Evolutionary conservation across 2,888 invertebrate genomes (phyloP), one percentile per base, ranked within the genome.

Genomic region (Cyaniris semiargus): DNA sequence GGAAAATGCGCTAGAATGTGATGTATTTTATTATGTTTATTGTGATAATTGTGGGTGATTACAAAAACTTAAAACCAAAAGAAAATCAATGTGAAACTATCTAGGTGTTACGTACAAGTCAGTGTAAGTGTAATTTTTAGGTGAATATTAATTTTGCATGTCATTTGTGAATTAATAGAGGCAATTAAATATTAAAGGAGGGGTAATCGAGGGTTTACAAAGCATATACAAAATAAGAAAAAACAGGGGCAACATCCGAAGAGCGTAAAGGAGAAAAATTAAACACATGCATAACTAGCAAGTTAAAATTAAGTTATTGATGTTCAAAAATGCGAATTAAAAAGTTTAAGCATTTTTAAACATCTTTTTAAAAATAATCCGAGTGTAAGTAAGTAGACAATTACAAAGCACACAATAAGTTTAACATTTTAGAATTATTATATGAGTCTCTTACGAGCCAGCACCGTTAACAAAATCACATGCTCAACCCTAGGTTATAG

Each of bases 211-310:
- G 44, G 38, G 23, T 21, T 1, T 23, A 48, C 23, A 48, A 74
- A 53, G 53, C 74, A 74, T 74, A 74, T 53, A 53, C 53, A 74
- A 53, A 74, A 48, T 10, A 70, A 44, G 21, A 74, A 7, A 6
- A 72, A 53, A 76, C 6, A 27, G 23, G 23, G 74, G 31, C 72
- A 70, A 74, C 72, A 77, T 77, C 27, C 23, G 34, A 34, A 60
- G 70, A 66, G 76, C 70, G 38, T 48, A 38, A 70, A 70, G 70
- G 48, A 58, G 48, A 31, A 34, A 21, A 60, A 70, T 66, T 53
- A 76, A 70, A 70, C 48, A 18, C 70, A 76, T 44, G 60, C 60
- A 58, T 8, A 66, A 66, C 15, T 66, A 27, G 27, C 27, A 15
- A 66, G 66, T 18, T 66, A 66, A 66, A 27, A 60, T 60, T 66